Conservation (phyloP, 2,888 invertebrate genomes). For the Trissoscelio sp. region DNA sequence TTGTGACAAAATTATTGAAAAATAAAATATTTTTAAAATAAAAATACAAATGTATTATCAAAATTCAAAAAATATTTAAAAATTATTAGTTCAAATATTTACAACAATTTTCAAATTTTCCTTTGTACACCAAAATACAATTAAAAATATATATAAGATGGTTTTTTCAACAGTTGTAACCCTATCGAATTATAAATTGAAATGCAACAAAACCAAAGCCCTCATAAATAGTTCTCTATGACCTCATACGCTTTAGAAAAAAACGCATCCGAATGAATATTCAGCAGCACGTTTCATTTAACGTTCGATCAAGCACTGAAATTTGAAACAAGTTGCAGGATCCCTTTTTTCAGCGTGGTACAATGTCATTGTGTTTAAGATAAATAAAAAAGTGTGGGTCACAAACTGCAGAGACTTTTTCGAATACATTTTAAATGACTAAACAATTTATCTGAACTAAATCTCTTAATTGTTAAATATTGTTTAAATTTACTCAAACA, state of each 20-base stretch:
- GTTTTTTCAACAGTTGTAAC: no score
- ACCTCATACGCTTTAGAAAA: constrained; percentile 15
- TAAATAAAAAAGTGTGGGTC: constrained; percentile 18
- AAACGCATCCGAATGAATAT: constrained; percentile 35
- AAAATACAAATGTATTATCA: no score
- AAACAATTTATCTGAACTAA: no score
- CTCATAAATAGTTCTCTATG: constrained; percentile 41
- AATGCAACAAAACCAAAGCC: constrained; percentile 25
- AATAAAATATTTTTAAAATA: no score
- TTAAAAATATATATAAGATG: no score
- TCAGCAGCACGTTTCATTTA: constrained; percentile 39
- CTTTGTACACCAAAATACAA: no score
- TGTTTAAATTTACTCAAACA: no score
- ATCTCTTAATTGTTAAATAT: no score
- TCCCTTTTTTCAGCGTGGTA: constrained; percentile 1
- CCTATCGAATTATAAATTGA: constrained; percentile 31
- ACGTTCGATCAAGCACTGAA: constrained; percentile 28
- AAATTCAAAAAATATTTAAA: no score
- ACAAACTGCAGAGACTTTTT: neutral
- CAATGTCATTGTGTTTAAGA: neutral
- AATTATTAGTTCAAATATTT: no score
- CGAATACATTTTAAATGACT: neutral
- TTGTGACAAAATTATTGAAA: no score
- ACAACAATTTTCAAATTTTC: neutral
- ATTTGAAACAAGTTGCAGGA: constrained; percentile 8